Base-by-base conservation (phyloP, 2,888 invertebrate species). In the Heteropelma amictum region DNA sequence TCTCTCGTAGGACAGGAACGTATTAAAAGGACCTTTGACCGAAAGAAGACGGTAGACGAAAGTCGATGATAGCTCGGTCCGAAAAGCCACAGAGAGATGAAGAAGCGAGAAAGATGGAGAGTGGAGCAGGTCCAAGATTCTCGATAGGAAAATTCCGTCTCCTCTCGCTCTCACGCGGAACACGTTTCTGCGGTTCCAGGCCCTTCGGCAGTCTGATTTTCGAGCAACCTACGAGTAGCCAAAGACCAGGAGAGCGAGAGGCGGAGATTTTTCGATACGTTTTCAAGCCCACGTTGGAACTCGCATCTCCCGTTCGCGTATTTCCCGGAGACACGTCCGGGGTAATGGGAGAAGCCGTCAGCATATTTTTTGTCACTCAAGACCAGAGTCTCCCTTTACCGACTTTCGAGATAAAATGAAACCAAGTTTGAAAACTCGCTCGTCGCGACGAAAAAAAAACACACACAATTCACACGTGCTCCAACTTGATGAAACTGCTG, bases 11-110 rank as follows among this genome's bases (percentile, higher is more conserved):
- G 63, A 56, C 26, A 17, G 45, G 8, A 53, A 47, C 56, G 53
- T 64, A 67, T 53, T 45, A 51, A 40, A 56, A 73, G 68, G 58
- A 73, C 71, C 74, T 78, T 74, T 69, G 71, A 56, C 72, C 33
- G 65, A 65, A 64, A 60, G 49, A 63, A 77, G 69, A 63, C 56
- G 26, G 33, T 33, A 33, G 8, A 8, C n/a, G n/a, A 61, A 76
- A 78, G 65, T 78, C 68, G 61, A 53, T 47, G 33, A 51, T 64
- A 51, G 38, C 45, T 53, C 5, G 51, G 45, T 54, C 65, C 33
- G 42, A 30, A 54, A 54, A 47, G 14, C 60, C 45, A 49, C 40
- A 47, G 60, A 45, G 35, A 35, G 35, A 35, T 12, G 30, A 61
- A 14, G 23, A 35, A 19, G 14, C 6, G 38, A 6, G 51, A 56